Base-by-base conservation (phyloP, 2,888 invertebrate genomes). In the Aporophyla nigra region DNA sequence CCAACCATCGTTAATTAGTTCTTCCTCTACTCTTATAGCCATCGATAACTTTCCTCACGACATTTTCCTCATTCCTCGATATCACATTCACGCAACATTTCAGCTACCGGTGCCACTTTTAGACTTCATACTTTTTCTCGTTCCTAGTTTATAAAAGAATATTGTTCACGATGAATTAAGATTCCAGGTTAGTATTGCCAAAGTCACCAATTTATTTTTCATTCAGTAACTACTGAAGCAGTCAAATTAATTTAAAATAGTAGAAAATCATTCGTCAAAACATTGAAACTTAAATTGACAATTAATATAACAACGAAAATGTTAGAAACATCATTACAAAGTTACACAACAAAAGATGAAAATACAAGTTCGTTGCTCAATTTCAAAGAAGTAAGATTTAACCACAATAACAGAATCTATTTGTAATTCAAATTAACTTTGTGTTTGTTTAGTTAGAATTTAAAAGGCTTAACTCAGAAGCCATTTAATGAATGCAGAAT, bases 351-450 rank as follows among this genome's bases (percentile, higher is more conserved):
- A 74, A 76, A 76, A 78, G 66, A 75, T 74, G 78, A 75, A 70
- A 83, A 77, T 73, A 79, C 68, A 66, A 74, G 24, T 67, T 74
- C 33, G 59, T 74, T 70, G 61, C 71, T 73, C 71, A 74, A 65
- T 84, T 82, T 71, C 71, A 86, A 82, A 76, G 72, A 74, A 79
- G 33, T 69, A 46, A 78, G 67, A 74, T 69, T 82, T 74, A 70
- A 58, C 59, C 71, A 80, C 73, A 70, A 79, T 83, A 65, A 67
- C 75, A 67, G 40, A 72, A 66, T 85, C 53, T 80, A 80, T 86
- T 86, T 86, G 86, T 83, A 69, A 86, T 83, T 86, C 83, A 86
- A 86, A 86, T 86, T 63, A 72, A 76, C 76, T 86, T 83, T 87
- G 61, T 72, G 58, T 84, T 77, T 84, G 84, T 84, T 85, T 62